Base-by-base conservation (phyloP, 2,888 invertebrate species). In the Ormyrus pomaceus region DNA sequence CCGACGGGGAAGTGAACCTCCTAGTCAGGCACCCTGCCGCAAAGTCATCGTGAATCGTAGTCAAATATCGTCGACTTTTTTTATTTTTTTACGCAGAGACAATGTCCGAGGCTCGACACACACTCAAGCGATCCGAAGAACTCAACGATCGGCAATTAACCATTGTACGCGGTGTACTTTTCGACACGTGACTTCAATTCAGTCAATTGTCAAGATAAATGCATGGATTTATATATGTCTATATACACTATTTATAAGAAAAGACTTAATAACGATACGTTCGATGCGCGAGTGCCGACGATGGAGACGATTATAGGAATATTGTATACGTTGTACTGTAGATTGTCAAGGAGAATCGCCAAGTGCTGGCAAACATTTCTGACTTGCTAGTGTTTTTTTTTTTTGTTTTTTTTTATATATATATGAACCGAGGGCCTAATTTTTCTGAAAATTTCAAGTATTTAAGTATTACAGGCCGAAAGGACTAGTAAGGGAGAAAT, bases 1-100 rank as follows among this genome's bases (percentile, higher is more conserved):
- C 96, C 74, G 95, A 96, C 88, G 98, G 98, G 77, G 94, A 95
- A 87, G 95, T 97, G 83, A 93, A 93, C 83, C 92, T 96, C 83
- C 91, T 91, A 84, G 91, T 94, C 84, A 90, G 92, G 83, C 91
- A 92, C 83, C 91, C 92, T 84, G 90, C 90, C 87, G 89, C 87
- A 81, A 90, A 90, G 86, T 89, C 90, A 83, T 89, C 89, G 87
- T 89, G 86, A 89, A 88, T 83, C 61, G 53, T 53, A 53, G 81
- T 86, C 87, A 68, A 68, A 68, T 55, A 34, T 4, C n/a, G 48
- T 87, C 84, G 3, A 45, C 13, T 62, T 62, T 46, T 62, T 62
- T 46, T 46, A 19, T 59, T 59, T 59, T 59, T 59, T 59, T 59
- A 19, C 10, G 0, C 34, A 34, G 13, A 51, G 51, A 19, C 13